phyloP scores from a whole-genome alignment of 2,888 invertebrate genomes.

The Cyrtodaria siliqua region DNA sequence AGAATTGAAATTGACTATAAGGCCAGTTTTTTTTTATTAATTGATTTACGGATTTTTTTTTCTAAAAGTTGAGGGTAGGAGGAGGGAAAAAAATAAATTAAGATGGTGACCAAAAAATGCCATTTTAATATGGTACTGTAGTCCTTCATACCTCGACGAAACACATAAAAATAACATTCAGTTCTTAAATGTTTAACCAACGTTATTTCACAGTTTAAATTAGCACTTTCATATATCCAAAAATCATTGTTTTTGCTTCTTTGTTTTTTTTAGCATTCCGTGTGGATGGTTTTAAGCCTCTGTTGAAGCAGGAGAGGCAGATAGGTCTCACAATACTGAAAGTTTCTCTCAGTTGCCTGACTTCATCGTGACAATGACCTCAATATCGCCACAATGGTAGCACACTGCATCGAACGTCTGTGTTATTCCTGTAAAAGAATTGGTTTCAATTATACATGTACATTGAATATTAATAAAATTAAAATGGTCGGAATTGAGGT shows the following conservation, averaged over 20 bases:
- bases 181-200: too few species aligned
- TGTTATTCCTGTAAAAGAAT: constrained; percentile 14
- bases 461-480: background rate
- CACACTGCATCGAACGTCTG: constrained; percentile 18
- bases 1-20: too few species aligned
- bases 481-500: background rate
- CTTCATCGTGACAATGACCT: constrained; percentile 17
- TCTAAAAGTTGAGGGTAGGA: too few species aligned
- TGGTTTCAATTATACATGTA: background rate
- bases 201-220: background rate
- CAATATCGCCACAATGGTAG: constrained; percentile 14
- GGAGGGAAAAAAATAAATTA: too few species aligned
- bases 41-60: too few species aligned
- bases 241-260: constrained; percentile 13
- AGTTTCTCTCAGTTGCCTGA: constrained; percentile 12
- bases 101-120: too few species aligned
- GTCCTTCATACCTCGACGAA: too few species aligned
- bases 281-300: constrained; percentile 8
- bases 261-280: constrained; percentile 26
- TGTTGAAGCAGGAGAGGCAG: constrained; percentile 1
- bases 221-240: constrained; percentile 5
- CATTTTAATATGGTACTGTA: too few species aligned
- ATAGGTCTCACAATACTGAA: constrained; percentile 35
- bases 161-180: too few species aligned
- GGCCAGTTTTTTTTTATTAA: too few species aligned